These are phyloP conservation scores for Callipepla squamata DNA, from an alignment of 2,113 vertebrate species.

Conservation along the genomic window DNA sequence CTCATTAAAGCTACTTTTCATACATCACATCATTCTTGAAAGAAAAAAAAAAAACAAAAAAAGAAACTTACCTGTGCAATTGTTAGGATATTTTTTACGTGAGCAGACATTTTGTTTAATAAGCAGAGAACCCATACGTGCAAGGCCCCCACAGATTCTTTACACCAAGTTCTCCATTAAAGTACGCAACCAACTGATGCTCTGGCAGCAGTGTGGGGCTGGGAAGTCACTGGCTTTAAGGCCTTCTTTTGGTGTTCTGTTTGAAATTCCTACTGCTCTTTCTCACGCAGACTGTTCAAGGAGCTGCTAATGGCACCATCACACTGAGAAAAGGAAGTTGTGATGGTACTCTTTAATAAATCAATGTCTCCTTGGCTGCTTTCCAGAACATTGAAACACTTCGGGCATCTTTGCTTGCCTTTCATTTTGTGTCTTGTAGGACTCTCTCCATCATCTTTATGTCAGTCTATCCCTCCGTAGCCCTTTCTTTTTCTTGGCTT, in stretches of 20 bases:
- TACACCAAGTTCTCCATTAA: background rate
- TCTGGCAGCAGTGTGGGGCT: background rate
- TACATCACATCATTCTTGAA: accelerated
- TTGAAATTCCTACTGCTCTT: background rate
- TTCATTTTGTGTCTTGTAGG: constrained; percentile 44
- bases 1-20: background rate
- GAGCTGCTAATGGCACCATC: constrained; percentile 53
- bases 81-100: background rate
- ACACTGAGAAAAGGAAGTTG: background rate
- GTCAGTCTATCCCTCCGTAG: constrained; percentile 2
- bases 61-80: accelerated
- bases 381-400: constrained; percentile 63
- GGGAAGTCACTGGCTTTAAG: background rate
- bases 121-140: background rate
- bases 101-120: background rate
- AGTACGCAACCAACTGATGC: accelerated
- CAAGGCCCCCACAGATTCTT: background rate
- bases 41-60: background rate
- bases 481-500: background rate
- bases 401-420: constrained; percentile 11
- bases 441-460: constrained; percentile 47
- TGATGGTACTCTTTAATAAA: constrained; percentile 43
- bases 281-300: background rate
- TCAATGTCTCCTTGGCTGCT: constrained; percentile 59
- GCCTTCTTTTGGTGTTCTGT: background rate